These are phyloP conservation scores for Balearica regulorum DNA, from an alignment of 2,797 vertebrate species.

Conservation along the genomic window DNA sequence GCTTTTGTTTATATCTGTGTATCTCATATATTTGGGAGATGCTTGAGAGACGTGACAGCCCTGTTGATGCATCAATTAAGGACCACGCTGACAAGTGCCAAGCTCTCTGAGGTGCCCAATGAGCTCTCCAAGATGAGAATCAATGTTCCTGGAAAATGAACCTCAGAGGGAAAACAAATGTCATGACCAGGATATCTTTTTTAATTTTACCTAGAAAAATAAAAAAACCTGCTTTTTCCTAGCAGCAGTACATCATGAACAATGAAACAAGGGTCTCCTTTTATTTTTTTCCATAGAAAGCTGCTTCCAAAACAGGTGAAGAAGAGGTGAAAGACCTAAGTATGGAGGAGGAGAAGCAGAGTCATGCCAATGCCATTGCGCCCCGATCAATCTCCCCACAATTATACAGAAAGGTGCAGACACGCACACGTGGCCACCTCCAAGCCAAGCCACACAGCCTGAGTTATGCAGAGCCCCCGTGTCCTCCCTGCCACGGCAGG, in stretches of 20 bases:
- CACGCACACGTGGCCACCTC: accelerated
- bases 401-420: background rate
- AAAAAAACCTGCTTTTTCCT: background rate
- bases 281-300: background rate
- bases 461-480: background rate
- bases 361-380: accelerated
- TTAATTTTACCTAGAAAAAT: background rate
- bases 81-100: background rate
- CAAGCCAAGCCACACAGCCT: background rate
- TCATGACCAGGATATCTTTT: background rate
- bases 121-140: background rate
- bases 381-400: accelerated
- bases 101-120: background rate
- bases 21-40: background rate
- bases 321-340: background rate
- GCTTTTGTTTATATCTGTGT: background rate
- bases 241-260: background rate
- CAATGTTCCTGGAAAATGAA: background rate
- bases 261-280: background rate
- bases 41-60: background rate
- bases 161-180: background rate
- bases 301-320: background rate
- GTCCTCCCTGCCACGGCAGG: background rate
- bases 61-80: background rate
- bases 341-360: background rate